These are phyloP conservation scores for Plumapathes pennacea DNA, from an alignment of 92 coral and sea anemone genomes.

Conservation along the genomic window DNA sequence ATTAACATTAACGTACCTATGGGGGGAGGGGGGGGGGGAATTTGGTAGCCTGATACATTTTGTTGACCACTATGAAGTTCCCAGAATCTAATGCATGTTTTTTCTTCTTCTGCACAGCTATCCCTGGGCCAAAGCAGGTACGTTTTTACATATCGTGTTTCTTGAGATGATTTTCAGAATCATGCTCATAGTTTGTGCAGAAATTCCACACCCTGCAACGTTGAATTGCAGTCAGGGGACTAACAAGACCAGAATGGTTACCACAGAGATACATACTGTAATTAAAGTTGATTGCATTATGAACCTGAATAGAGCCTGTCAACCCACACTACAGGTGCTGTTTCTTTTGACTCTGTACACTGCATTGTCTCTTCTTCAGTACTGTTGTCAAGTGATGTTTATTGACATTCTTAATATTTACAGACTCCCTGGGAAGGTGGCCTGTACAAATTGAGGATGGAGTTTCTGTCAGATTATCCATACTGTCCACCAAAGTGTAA, in stretches of 20 bases:
- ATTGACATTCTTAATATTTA: background rate
- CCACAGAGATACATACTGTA: background rate
- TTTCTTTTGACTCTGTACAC: no score
- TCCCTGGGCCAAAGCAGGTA: conserved; percentile 74
- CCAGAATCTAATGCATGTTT: no score
- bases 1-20: conserved; percentile 1
- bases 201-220: no score
- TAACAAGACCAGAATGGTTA: no score
- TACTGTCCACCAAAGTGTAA: conserved; percentile 95
- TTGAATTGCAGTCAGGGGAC: no score
- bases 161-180: background rate
- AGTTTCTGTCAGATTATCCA: conserved; percentile 87
- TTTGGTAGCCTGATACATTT: no score
- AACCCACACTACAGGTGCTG: no score
- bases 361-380: no score
- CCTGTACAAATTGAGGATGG: conserved; percentile 61
- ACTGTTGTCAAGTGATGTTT: background rate
- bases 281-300: background rate
- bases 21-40: no score
- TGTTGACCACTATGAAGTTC: no score
- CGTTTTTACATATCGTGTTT: background rate
- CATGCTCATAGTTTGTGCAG: no score
- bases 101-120: conserved; percentile 29
- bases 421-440: conserved; percentile 99
- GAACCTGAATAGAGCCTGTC: background rate